Evolutionary conservation across 2,797 vertebrate genomes (phyloP), one percentile per base, ranked within the genome.

Genomic region (Neoniphon sammara): DNA sequence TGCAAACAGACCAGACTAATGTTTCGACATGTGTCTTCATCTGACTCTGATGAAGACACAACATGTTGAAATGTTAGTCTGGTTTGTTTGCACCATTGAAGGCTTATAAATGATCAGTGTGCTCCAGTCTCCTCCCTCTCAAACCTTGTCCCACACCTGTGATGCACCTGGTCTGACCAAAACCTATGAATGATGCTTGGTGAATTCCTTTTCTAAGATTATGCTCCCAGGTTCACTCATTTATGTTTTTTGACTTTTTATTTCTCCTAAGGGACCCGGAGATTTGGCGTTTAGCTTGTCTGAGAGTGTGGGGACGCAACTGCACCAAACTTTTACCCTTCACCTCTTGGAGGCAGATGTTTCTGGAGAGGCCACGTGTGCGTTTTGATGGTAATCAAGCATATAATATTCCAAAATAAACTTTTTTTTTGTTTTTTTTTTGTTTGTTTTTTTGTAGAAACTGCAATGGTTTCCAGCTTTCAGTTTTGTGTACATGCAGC

Each of bases 301-400:
- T 97, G 71, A 96, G 94, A 90, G 96, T 99, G 57, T 99, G 98
- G 98, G 98, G 98, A 70, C 94, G 96, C 74, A 95, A 94, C 91
- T 97, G 96, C 88, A 96, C 95, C 74, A 98, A 97, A 88, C 86
- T 96, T 67, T 88, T 93, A 75, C 95, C 96, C 0, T 99, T 96
- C 85, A 89, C 93, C 1, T 97, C 98, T 36, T 99, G 98, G 98
- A 96, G 98, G 84, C 95, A 98, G 80, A 99, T 99, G 98, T 99
- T 98, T 89, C 88, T 99, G 89, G 95, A 95, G 85, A 95, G 96
- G 83, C 97, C 98, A 17, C 96, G 95, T 0, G 96, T 99, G 82
- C 96, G 97, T 3, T 98, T 96, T 88, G 98, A 99, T 93, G 98
- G 98, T 99, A 94, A 93, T 58, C 1, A 25, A 44, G 7, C 10